A percentile compares a stretch with the other conserved stretches of the same genome.
Evolutionary conservation across 1,140 invertebrate species (phyloP).

Genomic region (Hermetia illucens): DNA sequence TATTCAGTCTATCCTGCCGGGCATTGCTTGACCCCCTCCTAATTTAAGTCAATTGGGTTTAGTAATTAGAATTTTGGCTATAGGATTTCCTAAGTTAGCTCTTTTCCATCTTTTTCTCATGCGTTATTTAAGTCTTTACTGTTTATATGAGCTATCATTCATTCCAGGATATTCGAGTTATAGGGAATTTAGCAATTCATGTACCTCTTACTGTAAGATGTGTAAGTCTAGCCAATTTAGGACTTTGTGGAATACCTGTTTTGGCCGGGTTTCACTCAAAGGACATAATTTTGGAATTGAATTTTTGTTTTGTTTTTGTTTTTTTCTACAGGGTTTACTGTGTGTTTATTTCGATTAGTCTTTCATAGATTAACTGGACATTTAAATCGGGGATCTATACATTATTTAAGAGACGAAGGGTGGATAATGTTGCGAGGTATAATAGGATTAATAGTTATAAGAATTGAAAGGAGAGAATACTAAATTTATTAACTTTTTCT

Average conservation of each 20-base stretch:
- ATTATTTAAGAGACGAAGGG: too few relatives aligned
- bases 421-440: constrained; percentile 30
- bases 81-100: constrained; percentile 27
- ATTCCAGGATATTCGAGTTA: too few relatives aligned
- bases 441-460: constrained; percentile 24
- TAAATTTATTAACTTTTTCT: constrained; percentile 29
- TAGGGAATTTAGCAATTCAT: too few relatives aligned
- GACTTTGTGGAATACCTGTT: too few relatives aligned
- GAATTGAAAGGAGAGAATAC: constrained; percentile 22
- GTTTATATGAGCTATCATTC: constrained; percentile 41
- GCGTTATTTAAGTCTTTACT: constrained; percentile 45
- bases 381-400: too few relatives aligned
- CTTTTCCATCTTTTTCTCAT: constrained; percentile 46
- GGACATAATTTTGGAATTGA: constrained; percentile 31
- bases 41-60: constrained; percentile 49
- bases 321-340: constrained; percentile 34
- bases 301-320: constrained; percentile 34
- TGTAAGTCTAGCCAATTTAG: too few relatives aligned
- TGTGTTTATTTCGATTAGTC: too few relatives aligned
- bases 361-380: too few relatives aligned
- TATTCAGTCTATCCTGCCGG: too few relatives aligned
- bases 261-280: constrained; percentile 38
- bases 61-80: too few relatives aligned
- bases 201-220: too few relatives aligned
- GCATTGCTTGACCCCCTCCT: too few relatives aligned